A percentile compares a stretch with the other conserved stretches of the same genome.
Conservation (phyloP, 2,888 invertebrate genomes). For the Ariolimax columbianus region DNA sequence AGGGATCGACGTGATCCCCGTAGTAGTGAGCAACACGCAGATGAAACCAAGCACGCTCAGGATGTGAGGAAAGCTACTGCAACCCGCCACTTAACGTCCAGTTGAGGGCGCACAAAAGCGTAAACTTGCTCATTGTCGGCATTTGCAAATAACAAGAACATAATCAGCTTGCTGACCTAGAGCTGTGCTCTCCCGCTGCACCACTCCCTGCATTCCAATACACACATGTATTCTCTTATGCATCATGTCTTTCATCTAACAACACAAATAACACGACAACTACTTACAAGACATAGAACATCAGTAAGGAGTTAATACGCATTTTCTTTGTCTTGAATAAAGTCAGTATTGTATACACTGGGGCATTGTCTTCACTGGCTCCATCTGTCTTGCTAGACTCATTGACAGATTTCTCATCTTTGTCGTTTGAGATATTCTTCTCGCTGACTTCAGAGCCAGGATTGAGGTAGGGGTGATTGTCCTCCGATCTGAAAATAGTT, state of each 20-base stretch:
- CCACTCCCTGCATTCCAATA: no score
- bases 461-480: not conserved
- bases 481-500: not conserved
- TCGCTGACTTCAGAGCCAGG: not conserved
- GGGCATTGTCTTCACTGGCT: not conserved
- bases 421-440: not conserved
- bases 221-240: no score
- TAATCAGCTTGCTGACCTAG: no score
- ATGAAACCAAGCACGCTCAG: no score
- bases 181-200: no score
- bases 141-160: no score
- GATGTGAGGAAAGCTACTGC: no score
- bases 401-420: not conserved
- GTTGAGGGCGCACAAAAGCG: no score
- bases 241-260: not conserved
- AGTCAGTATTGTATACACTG: slow-evolving; percentile 42
- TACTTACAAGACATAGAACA: slow-evolving; percentile 57
- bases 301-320: slow-evolving; percentile 45
- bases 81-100: no score
- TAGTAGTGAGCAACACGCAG: no score
- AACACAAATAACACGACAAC: not conserved
- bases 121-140: no score
- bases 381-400: not conserved
- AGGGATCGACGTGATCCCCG: no score
- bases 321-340: slow-evolving; percentile 48